These are phyloP conservation scores for Lepidocolaptes lacrymiger DNA, from an alignment of 2,797 vertebrate genomes.

Conservation along the genomic window DNA sequence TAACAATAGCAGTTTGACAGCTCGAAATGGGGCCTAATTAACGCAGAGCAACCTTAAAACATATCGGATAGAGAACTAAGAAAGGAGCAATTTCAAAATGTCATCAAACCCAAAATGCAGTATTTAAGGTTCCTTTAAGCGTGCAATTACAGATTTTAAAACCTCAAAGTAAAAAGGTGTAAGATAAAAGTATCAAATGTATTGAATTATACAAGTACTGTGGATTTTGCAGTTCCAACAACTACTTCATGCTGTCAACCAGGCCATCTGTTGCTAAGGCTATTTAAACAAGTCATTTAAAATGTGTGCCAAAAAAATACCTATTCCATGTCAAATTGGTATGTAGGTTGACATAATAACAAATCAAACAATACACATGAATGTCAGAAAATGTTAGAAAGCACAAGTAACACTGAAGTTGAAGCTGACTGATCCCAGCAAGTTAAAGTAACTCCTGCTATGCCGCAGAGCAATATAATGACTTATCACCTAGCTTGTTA, in stretches of 20 bases:
- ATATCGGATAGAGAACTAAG: neutral
- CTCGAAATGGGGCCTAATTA: constrained; percentile 58
- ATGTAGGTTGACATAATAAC: constrained; percentile 42
- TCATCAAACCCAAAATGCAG: neutral
- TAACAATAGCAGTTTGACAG: constrained; percentile 66
- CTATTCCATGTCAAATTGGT: constrained; percentile 31
- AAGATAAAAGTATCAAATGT: neutral
- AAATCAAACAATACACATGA: constrained; percentile 16
- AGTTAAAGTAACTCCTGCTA: neutral
- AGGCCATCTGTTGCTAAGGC: constrained; percentile 68
- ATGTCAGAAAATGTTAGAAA: constrained; percentile 36
- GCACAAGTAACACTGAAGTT: constrained; percentile 8
- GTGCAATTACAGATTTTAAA: neutral
- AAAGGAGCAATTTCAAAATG: constrained; percentile 26
- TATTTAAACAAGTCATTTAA: constrained; percentile 55
- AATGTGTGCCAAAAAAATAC: constrained; percentile 11
- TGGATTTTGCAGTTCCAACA: constrained; percentile 19
- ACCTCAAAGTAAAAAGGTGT: neutral
- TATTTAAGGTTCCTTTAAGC: neutral
- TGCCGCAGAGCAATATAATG: neutral
- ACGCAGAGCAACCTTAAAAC: constrained; percentile 42
- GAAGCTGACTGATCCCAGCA: neutral
- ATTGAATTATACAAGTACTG: constrained; percentile 17
- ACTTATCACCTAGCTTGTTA: neutral
- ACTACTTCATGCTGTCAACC: constrained; percentile 49